Evolutionary conservation across 2,888 invertebrate genomes (phyloP), one percentile per base, ranked within the genome.

Genomic region (Oligia fasciuncula): DNA sequence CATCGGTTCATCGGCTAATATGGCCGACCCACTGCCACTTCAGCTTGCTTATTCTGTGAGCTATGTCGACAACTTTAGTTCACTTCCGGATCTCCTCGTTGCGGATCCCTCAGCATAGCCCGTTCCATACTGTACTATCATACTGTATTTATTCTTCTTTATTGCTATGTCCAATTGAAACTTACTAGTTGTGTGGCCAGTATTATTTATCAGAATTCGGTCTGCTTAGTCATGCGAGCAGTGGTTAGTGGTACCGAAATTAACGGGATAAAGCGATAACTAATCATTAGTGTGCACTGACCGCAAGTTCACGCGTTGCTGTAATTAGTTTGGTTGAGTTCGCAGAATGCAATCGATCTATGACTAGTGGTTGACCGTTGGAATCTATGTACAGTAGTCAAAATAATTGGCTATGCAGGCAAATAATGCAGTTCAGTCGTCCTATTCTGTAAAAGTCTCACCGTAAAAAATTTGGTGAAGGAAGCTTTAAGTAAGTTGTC

Each of bases 341-440:
- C 11, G 35, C 29, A 69, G 79, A 83, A 79, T 79, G 78, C 60
- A 46, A 83, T 81, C 63, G 43, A 83, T 83, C 69, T 46, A n/a
- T 8, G 51, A 51, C n/a, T 46, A 54, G 29, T 35, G 79, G 71
- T 2, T 65, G 23, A 65, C 68, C 51, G 1, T 17, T 51, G 72
- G 72, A 72, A 72, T 68, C 13, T n/a, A 29, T 14, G 51, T 60
- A 43, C 14, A 14, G 23, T 62, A 1, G 54, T 66, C 6, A 4
- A 29, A 23, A 35, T 74, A 54, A 51, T n/a, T 60, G 3, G 14
- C 35, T 71, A 19, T 65, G 35, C 23, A 40, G 13, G 17, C 8
- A 46, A 19, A 35, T 29, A 49, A 74, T 75, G 29, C 46, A 5
- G 19, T 17, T 73, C 4, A 19, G 13, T 46, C 29, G 8, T 9